Evolutionary conservation across 1,140 invertebrate species (phyloP).

Genomic region (Pachyrhynchus sulphureomaculatus): DNA sequence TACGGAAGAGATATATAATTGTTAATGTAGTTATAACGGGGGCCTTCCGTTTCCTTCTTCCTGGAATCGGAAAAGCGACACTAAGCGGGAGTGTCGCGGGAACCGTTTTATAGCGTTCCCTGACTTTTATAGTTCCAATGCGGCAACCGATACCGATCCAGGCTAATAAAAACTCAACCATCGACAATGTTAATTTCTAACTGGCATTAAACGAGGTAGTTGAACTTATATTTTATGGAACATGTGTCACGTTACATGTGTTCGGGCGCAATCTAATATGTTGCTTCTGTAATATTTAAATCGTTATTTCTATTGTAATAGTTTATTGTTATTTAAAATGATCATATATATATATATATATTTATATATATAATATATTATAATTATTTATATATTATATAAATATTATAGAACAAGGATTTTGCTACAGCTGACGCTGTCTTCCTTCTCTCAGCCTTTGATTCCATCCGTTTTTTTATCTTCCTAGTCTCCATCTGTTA

Average conservation of each 20-base stretch:
- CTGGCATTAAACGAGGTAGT: constrained; percentile 6
- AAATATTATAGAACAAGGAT: too few relatives aligned
- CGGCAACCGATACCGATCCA: constrained; percentile 22
- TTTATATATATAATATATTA: too few relatives aligned
- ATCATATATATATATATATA: too few relatives aligned
- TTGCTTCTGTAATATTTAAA: not conserved
- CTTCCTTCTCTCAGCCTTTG: too few relatives aligned
- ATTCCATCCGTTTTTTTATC: too few relatives aligned
- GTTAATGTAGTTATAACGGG: constrained; percentile 29
- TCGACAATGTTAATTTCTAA: constrained; percentile 18
- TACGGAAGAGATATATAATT: constrained; percentile 31
- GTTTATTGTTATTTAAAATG: too few relatives aligned
- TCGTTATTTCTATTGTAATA: too few relatives aligned
- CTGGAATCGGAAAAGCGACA: constrained; percentile 8
- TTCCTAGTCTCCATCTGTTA: too few relatives aligned
- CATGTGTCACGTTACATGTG: not conserved
- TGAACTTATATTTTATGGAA: constrained; percentile 5
- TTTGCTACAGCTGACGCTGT: too few relatives aligned
- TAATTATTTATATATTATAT: too few relatives aligned
- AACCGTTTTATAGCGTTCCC: constrained; percentile 13
- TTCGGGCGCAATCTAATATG: not conserved
- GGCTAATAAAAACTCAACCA: constrained; percentile 29
- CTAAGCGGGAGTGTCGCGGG: constrained; percentile 23
- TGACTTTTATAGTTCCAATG: constrained; percentile 26
- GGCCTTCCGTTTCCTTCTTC: constrained; percentile 19